A percentile compares a stretch with the other conserved stretches of the same genome.
Evolutionary conservation across 1,140 invertebrate species (phyloP).

Genomic region (Drosophila sproati): DNA sequence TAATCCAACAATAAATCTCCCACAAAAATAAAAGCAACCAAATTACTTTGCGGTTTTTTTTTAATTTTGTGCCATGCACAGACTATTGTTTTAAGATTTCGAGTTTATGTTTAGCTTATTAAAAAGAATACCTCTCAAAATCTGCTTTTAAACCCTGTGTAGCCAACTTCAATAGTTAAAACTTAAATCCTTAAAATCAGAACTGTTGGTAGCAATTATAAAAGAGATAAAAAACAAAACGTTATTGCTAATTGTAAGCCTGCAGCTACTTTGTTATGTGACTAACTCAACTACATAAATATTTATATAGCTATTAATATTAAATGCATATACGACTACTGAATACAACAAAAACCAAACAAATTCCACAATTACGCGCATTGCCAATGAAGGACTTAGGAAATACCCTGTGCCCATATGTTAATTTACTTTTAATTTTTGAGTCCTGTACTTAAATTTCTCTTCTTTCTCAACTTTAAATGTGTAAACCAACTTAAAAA

Average conservation of each 20-base stretch:
- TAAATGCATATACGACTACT: constrained; percentile 42
- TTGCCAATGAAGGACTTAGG: constrained; percentile 13
- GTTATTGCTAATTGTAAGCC: constrained; percentile 69
- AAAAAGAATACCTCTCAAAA: constrained; percentile 12
- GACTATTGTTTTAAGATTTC: constrained; percentile 29
- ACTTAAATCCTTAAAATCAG: constrained; percentile 3
- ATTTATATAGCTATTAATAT: constrained; percentile 72
- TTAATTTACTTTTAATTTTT: not conserved
- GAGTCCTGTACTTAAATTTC: no score
- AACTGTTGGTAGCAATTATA: constrained; percentile 15
- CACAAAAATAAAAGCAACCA: constrained; percentile 22
- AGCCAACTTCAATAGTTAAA: constrained; percentile 29
- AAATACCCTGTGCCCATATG: constrained; percentile 21
- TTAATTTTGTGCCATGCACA: not conserved
- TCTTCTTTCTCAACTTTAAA: no score
- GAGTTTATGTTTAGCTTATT: constrained; percentile 15
- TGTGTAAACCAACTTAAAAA: not conserved
- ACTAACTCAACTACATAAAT: constrained; percentile 65
- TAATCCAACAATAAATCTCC: constrained; percentile 11
- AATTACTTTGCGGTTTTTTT: constrained; percentile 1
- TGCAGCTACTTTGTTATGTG: constrained; percentile 77
- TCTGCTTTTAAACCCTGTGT: constrained; percentile 12
- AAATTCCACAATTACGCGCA: constrained; percentile 23
- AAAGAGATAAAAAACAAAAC: constrained; percentile 31
- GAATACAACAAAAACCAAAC: constrained; percentile 23